These are phyloP conservation scores for Haemorhous mexicanus DNA, from an alignment of 2,113 vertebrate species.

Conservation along the genomic window DNA sequence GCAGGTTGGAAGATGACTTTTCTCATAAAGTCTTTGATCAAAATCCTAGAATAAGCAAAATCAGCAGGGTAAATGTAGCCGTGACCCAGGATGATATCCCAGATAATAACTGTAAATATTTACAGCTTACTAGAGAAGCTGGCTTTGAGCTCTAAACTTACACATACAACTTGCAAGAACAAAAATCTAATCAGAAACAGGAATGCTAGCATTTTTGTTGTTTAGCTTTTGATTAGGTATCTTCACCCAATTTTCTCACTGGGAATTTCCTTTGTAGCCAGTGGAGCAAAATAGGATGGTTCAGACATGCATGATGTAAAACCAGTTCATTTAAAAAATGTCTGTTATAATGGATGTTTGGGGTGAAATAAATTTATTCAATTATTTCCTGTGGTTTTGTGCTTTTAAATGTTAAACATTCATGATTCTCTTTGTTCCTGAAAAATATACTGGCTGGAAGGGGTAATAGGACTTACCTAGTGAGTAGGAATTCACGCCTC, in stretches of 20 bases:
- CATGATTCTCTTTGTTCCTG: background rate
- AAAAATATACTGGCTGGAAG: background rate
- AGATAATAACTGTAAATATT: background rate
- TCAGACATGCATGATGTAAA: background rate
- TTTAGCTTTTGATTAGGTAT: background rate
- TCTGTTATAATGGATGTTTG: background rate
- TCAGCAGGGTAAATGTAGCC: background rate
- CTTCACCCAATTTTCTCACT: background rate
- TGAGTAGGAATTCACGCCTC: rapidly evolving
- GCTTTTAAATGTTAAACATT: background rate
- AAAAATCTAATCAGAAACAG: background rate
- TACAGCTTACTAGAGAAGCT: background rate
- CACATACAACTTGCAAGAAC: background rate
- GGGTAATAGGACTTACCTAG: background rate
- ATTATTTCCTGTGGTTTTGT: background rate
- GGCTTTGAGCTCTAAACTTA: background rate
- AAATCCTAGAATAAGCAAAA: background rate
- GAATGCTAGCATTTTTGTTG: background rate
- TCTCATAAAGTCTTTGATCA: background rate
- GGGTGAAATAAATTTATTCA: background rate
- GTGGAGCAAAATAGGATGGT: background rate
- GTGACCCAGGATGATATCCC: background rate
- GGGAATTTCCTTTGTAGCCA: background rate
- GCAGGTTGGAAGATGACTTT: background rate
- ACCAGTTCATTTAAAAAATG: background rate